Evolutionary conservation across 2,888 invertebrate genomes (phyloP).

Genomic region (Hedya salicella): DNA sequence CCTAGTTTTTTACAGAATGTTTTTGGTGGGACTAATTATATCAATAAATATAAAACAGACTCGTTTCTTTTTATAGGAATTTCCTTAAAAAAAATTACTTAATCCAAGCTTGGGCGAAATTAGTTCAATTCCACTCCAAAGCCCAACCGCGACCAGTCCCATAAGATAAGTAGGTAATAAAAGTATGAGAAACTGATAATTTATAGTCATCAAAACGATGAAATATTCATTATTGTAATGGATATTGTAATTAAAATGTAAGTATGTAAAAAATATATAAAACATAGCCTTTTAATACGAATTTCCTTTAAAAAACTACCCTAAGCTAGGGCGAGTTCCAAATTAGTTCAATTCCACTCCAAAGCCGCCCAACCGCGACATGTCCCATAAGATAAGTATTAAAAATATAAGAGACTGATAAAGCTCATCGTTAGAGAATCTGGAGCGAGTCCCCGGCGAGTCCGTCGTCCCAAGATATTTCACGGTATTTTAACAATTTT

Average conservation of each 20-base stretch:
- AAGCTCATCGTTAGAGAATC: constrained; percentile 61
- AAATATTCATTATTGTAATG: too few species aligned
- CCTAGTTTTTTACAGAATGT: too few species aligned
- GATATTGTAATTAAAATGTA: too few species aligned
- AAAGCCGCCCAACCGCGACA: constrained; percentile 65
- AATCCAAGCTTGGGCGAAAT: too few species aligned
- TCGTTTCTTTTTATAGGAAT: too few species aligned
- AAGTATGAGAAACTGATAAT: constrained; percentile 71
- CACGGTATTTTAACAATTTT: constrained; percentile 85
- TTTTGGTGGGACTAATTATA: too few species aligned
- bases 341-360: constrained; percentile 60
- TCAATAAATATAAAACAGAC: too few species aligned
- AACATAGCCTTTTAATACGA: background rate
- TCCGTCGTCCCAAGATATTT: constrained; percentile 79
- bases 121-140: constrained; percentile 61
- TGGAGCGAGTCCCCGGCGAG: constrained; percentile 67
- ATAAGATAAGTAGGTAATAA: constrained; percentile 75
- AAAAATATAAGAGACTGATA: constrained; percentile 75
- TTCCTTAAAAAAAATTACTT: too few species aligned
- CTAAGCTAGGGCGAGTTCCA: constrained; percentile 49
- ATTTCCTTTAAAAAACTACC: constrained; percentile 8
- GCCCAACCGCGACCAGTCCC: constrained; percentile 70
- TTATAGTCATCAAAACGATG: too few species aligned
- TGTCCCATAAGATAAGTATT: constrained; percentile 74
- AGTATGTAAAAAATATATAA: too few species aligned